A percentile compares a stretch with the other conserved stretches of the same genome.
phyloP scores from a whole-genome alignment of 1,140 invertebrate species.

The fruit fly (Drosophila melanogaster) region DNA sequence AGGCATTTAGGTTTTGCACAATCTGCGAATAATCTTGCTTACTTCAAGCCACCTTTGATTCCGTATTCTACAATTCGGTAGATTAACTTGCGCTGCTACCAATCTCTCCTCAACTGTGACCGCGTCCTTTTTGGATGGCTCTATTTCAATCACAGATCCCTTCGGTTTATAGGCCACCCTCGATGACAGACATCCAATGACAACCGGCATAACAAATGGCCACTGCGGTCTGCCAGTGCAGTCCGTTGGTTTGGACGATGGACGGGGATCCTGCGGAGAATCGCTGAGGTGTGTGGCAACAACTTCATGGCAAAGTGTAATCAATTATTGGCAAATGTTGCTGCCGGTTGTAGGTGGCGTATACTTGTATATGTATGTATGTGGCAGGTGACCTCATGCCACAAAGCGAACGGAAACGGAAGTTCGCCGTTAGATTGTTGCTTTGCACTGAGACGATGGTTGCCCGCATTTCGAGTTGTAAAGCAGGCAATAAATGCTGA shows the following conservation, averaged over 20 bases:
- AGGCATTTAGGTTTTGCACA: background rate
- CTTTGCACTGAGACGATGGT: constrained; percentile 43
- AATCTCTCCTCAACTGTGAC: background rate
- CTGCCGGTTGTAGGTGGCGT: constrained; percentile 27
- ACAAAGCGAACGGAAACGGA: constrained; percentile 65
- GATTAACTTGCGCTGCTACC: no score
- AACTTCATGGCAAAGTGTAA: constrained; percentile 78
- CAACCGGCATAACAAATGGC: constrained; percentile 62
- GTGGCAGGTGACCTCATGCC: constrained; percentile 62
- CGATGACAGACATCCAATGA: constrained; percentile 34
- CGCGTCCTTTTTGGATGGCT: background rate
- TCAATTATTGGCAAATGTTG: constrained; percentile 80
- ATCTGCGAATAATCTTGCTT: background rate
- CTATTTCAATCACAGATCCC: constrained; percentile 34
- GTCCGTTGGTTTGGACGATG: background rate
- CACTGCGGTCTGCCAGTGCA: constrained; percentile 35
- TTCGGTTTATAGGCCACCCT: background rate
- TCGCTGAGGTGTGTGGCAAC: constrained; percentile 50
- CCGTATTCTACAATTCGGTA: no score
- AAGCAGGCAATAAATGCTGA: constrained; percentile 67
- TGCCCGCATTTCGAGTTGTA: constrained; percentile 59
- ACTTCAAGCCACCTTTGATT: no score
- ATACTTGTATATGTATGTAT: background rate
- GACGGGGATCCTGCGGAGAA: background rate
- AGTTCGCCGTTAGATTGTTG: constrained; percentile 62